Evolutionary conservation across 1,140 invertebrate genomes (phyloP), one percentile per base, ranked within the genome.

Genomic region (Cepaea nemoralis): DNA sequence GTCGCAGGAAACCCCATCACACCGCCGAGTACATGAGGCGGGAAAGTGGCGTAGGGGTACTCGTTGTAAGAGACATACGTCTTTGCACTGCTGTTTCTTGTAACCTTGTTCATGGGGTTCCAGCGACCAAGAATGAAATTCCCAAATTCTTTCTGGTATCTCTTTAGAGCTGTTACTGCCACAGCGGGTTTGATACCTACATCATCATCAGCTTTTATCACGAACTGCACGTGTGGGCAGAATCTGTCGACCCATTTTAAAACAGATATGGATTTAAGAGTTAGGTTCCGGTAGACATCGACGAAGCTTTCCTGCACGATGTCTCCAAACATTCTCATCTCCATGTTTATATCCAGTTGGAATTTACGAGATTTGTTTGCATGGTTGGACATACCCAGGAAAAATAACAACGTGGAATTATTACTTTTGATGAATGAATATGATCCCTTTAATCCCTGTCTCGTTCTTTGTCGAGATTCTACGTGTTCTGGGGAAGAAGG

Each of bases 241-340:
- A 94, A 93, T 88, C 95, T 94, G 14, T 93, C 93, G 67, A 94
- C 93, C 94, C 95, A 97, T 89, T 96, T 95, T 31, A 97, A 93
- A 8, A 94, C 94, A 94, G 96, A 95, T 8, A 95, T 94, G 90
- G 96, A 95, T 90, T 97, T 97, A 86, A 96, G 95, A 0, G 96
- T 96, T 90, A 97, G 93, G 91, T 97, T 97, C 82, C 94, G 93
- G 88, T 97, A 97, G 35, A 93, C 93, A 91, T 97, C 96, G 22
- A 93, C 81, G 90, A 97, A 97, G 84, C 93, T 94, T 27, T 95
- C 95, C 92, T 96, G 95, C 40, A 97, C 93, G 76, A 97, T 93
- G 88, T 97, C 96, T 24, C 92, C 91, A 85, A 94, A 93, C 0
- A 86, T 83, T 0, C 84, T 85, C 85, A 93, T 93, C 89, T 97